Evolutionary conservation across 2,888 invertebrate genomes (phyloP), one percentile per base, ranked within the genome.

Genomic region (Griposia aprilina): DNA sequence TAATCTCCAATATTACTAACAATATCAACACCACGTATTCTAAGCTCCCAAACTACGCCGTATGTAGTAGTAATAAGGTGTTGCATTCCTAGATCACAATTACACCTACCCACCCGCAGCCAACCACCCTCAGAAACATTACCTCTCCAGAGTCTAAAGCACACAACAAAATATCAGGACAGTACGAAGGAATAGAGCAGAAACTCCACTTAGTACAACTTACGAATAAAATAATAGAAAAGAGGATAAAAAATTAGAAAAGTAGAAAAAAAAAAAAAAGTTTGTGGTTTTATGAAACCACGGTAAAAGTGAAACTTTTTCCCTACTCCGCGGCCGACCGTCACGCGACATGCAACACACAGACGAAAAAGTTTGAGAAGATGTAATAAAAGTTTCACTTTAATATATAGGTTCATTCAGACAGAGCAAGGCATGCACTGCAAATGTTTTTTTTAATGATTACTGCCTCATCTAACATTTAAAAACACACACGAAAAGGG

Each of bases 51-150:
- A 76, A 85, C 62, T 36, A 62, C 65, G 23, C 20, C 63, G 69
- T 70, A 55, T 73, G 65, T 55, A 59, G 59, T 55, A 62, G 67
- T 73, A 72, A 86, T 76, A 85, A 66, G 74, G 74, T 65, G 66
- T 45, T 81, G 67, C 63, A 81, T 87, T 74, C 70, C 81, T 75
- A 81, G 84, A 84, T 84, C 57, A 76, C 77, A 81, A 84, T 84
- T 71, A 67, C 63, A 50, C 13, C 52, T 62, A 57, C 55, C 68
- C 74, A 41, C 63, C 55, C 74, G 36, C 60, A 74, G 41, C 36
- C 60, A 79, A 83, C 83, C 41, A 79, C 75, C 72, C 74, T 79
- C 65, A 13, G 66, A 59, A 69, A 81, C 76, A 83, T 82, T 74
- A 78, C 68, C 72, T 74, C 74, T 60, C 36, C 13, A n/a, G 50